These are phyloP conservation scores for Enteromius viviparus DNA, from an alignment of 2,797 vertebrate genomes.

Conservation along the genomic window DNA sequence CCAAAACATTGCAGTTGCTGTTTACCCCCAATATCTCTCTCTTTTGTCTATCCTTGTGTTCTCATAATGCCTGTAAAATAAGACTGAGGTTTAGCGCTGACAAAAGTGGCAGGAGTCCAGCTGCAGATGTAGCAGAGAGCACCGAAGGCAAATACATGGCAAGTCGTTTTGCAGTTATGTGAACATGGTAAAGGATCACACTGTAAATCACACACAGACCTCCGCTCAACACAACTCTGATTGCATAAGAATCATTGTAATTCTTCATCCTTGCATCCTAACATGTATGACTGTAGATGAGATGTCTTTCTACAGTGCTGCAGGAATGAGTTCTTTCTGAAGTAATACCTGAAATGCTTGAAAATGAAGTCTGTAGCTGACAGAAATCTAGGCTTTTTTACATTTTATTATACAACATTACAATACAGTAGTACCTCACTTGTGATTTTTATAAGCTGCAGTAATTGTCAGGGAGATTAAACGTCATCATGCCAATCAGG, in stretches of 20 bases:
- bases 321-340: not conserved
- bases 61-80: conserved; percentile 5
- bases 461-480: not conserved
- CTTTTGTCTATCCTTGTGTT: not conserved
- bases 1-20: not conserved
- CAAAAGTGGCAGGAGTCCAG: conserved; percentile 24
- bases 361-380: too few relatives aligned
- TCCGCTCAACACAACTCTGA: conserved; percentile 39
- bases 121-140: not conserved
- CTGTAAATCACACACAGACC: conserved; percentile 30
- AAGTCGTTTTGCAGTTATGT: not conserved
- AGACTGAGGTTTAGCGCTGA: not conserved
- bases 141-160: not conserved
- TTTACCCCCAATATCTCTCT: not conserved
- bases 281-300: not conserved
- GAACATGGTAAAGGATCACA: not conserved
- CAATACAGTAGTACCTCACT: not conserved
- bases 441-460: not conserved
- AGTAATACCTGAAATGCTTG: too few relatives aligned
- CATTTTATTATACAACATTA: not conserved
- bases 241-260: not conserved
- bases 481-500: not conserved
- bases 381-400: not conserved
- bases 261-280: not conserved
- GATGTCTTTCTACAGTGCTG: not conserved